Evolutionary conservation across 2,888 invertebrate genomes (phyloP).

Genomic region (Camptogramma bilineatum): DNA sequence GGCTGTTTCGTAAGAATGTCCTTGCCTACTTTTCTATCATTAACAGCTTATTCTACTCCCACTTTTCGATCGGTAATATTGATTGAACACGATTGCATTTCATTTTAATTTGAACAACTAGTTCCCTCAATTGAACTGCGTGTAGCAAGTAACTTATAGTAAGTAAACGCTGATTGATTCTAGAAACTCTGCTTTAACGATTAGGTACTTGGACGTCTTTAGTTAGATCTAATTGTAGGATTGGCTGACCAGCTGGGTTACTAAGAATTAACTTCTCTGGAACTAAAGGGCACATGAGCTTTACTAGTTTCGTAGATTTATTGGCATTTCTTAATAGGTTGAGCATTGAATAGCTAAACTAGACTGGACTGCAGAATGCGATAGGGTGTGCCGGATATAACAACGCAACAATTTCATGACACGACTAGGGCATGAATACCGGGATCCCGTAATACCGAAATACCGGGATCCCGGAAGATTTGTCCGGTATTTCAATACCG

Average conservation of each 20-base stretch:
- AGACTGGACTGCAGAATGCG: conserved; percentile 37
- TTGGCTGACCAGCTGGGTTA: too few species aligned
- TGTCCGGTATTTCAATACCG: too few species aligned
- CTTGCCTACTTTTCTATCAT: conserved; percentile 23
- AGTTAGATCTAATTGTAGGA: not conserved
- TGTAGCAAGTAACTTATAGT: not conserved
- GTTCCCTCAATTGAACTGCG: not conserved
- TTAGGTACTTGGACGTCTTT: not conserved
- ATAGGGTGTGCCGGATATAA: conserved; percentile 46
- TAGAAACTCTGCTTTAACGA: not conserved
- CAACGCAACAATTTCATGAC: conserved; percentile 38
- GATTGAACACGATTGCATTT: conserved; percentile 5
- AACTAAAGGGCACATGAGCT: not conserved
- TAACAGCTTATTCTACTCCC: conserved; percentile 11
- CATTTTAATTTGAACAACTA: not conserved
- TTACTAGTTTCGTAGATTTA: conserved; percentile 23
- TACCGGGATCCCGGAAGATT: too few species aligned
- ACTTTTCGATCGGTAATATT: not conserved
- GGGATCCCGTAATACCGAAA: too few species aligned
- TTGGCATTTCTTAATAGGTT: conserved; percentile 33
- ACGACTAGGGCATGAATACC: too few species aligned
- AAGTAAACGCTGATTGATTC: not conserved
- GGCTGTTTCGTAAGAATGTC: conserved; percentile 22
- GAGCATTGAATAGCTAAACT: conserved; percentile 28
- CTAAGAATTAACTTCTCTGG: not conserved